A percentile compares a stretch with the other conserved stretches of the same genome.
These are phyloP conservation scores for Rhabditophanes sp. DNA, from an alignment of 2,888 invertebrate species.

Conservation along the genomic window DNA sequence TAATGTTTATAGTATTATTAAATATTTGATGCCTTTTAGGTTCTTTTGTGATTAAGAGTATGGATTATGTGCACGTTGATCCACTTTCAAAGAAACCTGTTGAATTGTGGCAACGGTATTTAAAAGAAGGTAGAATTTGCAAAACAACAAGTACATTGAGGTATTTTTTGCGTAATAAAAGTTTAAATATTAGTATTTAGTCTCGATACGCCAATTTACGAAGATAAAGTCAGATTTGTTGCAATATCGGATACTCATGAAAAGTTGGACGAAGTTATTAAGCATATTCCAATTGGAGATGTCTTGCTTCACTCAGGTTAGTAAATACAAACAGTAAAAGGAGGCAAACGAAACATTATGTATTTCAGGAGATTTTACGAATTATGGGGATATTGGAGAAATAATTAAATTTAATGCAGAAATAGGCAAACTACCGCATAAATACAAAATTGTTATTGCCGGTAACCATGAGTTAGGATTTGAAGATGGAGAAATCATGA, in stretches of 20 bases:
- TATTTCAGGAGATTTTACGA: slow-evolving; percentile 52
- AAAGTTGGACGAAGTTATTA: slow-evolving; percentile 21
- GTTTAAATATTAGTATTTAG: slow-evolving; percentile 24
- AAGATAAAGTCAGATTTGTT: slow-evolving; percentile 32
- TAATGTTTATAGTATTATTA: too few species aligned
- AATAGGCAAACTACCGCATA: slow-evolving; percentile 30
- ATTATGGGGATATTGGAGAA: slow-evolving; percentile 26
- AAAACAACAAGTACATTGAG: too few species aligned
- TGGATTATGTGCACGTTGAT: not conserved
- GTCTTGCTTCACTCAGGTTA: slow-evolving; percentile 30
- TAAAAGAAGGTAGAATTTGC: too few species aligned
- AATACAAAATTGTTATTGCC: slow-evolving; percentile 54
- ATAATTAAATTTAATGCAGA: slow-evolving; percentile 35
- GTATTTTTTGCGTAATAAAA: too few species aligned
- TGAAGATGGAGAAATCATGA: slow-evolving; percentile 50
- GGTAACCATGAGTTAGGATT: slow-evolving; percentile 71
- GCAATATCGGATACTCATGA: slow-evolving; percentile 37
- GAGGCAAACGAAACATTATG: too few species aligned
- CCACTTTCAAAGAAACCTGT: slow-evolving; percentile 1
- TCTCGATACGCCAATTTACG: slow-evolving; percentile 24
- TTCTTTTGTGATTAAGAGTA: not conserved
- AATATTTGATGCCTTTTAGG: too few species aligned
- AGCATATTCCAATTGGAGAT: slow-evolving; percentile 46
- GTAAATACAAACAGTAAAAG: too few species aligned
- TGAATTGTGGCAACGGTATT: too few species aligned